Evolutionary conservation across 2,888 invertebrate genomes (phyloP).

Genomic region (Ctenicera cuprea): DNA sequence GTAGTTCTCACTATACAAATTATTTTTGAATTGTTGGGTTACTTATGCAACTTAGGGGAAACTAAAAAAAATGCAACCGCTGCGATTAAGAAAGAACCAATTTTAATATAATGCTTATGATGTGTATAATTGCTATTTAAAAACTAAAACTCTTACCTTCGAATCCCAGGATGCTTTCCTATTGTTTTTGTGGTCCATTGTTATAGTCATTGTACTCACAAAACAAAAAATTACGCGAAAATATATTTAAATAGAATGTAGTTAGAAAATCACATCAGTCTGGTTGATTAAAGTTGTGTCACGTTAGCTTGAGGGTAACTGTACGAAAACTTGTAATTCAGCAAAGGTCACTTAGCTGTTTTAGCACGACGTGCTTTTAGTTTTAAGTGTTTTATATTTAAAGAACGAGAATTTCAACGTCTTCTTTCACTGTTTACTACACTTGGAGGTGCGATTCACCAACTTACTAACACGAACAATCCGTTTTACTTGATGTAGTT

Average conservation of each 20-base stretch:
- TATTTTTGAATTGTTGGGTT: neutral
- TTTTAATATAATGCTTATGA: conserved; percentile 7
- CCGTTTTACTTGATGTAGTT: conserved; percentile 22
- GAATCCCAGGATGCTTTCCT: conserved; percentile 76
- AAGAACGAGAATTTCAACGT: conserved; percentile 37
- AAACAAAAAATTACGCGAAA: conserved; percentile 42
- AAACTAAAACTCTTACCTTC: conserved; percentile 70
- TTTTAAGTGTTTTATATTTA: conserved; percentile 32
- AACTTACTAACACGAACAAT: conserved; percentile 16
- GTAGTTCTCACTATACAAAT: neutral
- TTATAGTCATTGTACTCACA: conserved; percentile 69
- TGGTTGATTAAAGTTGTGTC: conserved; percentile 46
- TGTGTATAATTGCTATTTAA: neutral
- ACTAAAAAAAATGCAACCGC: neutral
- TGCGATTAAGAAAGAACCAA: conserved; percentile 3
- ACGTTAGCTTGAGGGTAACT: conserved; percentile 49
- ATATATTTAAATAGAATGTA: conserved; percentile 4
- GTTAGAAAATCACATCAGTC: conserved; percentile 46
- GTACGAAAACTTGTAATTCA: conserved; percentile 46
- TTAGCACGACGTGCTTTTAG: conserved; percentile 46
- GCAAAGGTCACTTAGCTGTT: conserved; percentile 52
- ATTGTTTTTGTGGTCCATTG: conserved; percentile 73
- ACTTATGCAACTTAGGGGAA: neutral
- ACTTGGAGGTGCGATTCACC: neutral
- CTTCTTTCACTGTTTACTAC: conserved; percentile 24